Evolutionary conservation across 1,140 invertebrate species (phyloP), one percentile per base, ranked within the genome.

Genomic region (Hestina assimilis): DNA sequence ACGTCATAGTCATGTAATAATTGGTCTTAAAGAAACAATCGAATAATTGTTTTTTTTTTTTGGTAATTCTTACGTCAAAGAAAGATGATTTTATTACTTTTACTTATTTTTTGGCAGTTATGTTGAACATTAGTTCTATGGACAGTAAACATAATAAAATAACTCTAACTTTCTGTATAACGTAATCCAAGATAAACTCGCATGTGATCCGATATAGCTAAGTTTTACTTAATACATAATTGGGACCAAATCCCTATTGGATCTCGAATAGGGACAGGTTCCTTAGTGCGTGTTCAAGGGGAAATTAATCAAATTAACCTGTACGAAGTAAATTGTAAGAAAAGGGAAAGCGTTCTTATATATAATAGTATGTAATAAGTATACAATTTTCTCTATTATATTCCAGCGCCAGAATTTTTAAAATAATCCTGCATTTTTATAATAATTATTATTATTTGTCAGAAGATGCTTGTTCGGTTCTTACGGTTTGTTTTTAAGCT

Each of bases 301-400:
- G 65, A 79, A 78, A 83, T 83, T 86, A 86, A 86, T 86, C 73
- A 82, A 79, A 86, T 86, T 83, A 83, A 79, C 72, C 66, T 58
- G 57, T 58, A 65, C 66, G 55, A 72, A 60, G 64, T 69, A 66
- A 66, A 69, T 52, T 58, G 61, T 64, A 65, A 66, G 63, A 65
- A 69, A 62, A 59, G 23, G 56, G 53, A 66, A 59, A 43, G 35
- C 52, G 51, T 26, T 46, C 14, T 29, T 23, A 41, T 52, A 47
- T 1, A 17, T 52, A 46, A n/a, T n/a, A 14, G 14, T 45, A 24
- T 24, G 14, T 15, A 15, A 11, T 35, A 24, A 31, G 9, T 35
- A 35, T 15, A 35, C 6, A n/a, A 7, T 9, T 28, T 28, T 28
- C 24, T 2, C n/a, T n/a, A 9, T 28, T 6, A 28, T 9, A 0